Conservation (phyloP, 2,113 vertebrate species). For the Geococcyx californianus region DNA sequence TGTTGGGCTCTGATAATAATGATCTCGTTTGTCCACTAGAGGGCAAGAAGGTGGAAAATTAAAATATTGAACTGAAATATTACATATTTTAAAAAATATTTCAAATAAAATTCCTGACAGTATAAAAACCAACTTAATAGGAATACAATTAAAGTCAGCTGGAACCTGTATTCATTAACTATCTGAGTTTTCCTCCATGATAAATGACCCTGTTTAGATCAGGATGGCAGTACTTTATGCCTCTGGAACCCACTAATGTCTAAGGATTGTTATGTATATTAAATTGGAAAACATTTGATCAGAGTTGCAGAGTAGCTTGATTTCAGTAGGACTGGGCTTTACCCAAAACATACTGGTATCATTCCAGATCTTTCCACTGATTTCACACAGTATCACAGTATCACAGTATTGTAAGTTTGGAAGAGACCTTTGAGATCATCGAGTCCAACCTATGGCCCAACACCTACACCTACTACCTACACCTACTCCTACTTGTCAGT, state of each 20-base stretch:
- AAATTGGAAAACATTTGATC: neutral
- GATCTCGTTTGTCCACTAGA: constrained; percentile 8
- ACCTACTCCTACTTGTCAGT: no score
- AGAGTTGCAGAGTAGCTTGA: neutral
- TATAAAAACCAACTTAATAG: neutral
- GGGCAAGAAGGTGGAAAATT: constrained; percentile 11
- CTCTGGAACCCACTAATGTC: neutral
- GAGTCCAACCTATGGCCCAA: no score
- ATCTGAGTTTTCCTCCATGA: neutral
- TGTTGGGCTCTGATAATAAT: neutral
- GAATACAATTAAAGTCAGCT: neutral
- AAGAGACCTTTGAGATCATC: no score
- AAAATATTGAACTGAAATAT: neutral
- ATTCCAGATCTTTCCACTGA: neutral
- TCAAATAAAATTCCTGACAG: neutral
- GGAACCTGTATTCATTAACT: neutral
- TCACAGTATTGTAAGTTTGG: no score
- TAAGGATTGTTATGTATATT: neutral
- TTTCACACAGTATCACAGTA: no score
- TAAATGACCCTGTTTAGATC: neutral
- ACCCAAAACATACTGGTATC: neutral
- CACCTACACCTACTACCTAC: no score
- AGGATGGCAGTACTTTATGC: neutral
- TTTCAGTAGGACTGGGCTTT: neutral
- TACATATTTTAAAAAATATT: neutral